Evolutionary conservation across 2,113 vertebrate species (phyloP).

Genomic region (Sander lucioperca): DNA sequence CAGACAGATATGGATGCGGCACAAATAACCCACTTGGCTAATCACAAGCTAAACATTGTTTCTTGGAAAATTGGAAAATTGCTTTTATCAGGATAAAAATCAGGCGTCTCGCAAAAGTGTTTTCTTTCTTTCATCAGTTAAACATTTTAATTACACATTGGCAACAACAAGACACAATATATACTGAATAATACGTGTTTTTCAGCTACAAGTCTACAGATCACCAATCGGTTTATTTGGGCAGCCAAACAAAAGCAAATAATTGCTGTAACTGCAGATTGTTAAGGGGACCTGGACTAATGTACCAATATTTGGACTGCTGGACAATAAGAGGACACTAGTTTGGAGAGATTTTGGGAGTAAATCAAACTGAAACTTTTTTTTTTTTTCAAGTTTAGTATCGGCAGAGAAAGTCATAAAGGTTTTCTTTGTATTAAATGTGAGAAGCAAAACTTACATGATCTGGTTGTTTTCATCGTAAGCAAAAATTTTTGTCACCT

Average conservation of each 20-base stretch:
- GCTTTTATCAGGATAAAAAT: neutral
- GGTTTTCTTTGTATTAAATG: neutral
- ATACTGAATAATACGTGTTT: neutral
- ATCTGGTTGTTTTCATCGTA: conserved; percentile 91
- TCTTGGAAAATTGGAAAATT: neutral
- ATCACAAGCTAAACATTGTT: neutral
- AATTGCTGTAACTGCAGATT: neutral
- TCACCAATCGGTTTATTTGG: neutral
- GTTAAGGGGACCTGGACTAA: neutral
- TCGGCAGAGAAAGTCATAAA: neutral
- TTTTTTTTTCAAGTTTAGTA: neutral
- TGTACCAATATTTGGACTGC: neutral
- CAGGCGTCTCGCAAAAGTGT: neutral
- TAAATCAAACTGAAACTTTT: neutral
- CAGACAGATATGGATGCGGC: neutral
- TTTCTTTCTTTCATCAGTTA: neutral
- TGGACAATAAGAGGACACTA: neutral
- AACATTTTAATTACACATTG: neutral
- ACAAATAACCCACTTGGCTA: neutral
- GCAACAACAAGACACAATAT: too few relatives aligned
- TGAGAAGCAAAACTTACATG: conserved; percentile 84
- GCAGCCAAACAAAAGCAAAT: neutral
- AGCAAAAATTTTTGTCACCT: conserved; percentile 91
- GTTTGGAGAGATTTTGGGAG: neutral
- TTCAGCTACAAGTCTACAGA: neutral